Evolutionary conservation across 2,797 vertebrate species (phyloP).

Genomic region (Crenichthys baileyi): DNA sequence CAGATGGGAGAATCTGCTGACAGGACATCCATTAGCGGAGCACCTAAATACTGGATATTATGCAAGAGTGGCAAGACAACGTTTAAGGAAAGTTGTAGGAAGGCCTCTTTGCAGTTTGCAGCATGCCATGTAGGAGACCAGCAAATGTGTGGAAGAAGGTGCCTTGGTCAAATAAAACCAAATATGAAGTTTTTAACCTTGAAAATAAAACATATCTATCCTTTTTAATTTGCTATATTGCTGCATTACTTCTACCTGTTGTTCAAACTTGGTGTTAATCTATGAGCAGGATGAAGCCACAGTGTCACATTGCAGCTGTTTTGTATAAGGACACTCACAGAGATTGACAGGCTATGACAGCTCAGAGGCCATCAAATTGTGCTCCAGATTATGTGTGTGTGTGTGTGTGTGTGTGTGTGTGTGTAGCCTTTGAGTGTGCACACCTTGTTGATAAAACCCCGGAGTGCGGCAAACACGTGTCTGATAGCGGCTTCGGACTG

Average conservation of each 20-base stretch:
- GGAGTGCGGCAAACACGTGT: constrained; percentile 91
- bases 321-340: not conserved
- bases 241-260: no score
- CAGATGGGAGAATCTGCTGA: no score
- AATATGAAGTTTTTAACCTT: not conserved
- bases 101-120: not conserved
- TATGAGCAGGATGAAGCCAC: not conserved
- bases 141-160: no score
- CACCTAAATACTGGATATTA: no score
- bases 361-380: not conserved
- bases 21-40: no score
- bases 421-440: not conserved
- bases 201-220: not conserved
- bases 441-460: constrained; percentile 96
- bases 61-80: not conserved
- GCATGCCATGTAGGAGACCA: no score
- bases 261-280: not conserved
- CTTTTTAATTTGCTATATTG: no score
- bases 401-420: not conserved
- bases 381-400: not conserved
- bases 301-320: not conserved
- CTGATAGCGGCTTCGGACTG: constrained; percentile 91
- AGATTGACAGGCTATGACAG: not conserved
- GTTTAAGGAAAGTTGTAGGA: not conserved
- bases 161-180: not conserved